Base-by-base conservation (phyloP, 2,113 vertebrate species). In the Psittacus erithacus region DNA sequence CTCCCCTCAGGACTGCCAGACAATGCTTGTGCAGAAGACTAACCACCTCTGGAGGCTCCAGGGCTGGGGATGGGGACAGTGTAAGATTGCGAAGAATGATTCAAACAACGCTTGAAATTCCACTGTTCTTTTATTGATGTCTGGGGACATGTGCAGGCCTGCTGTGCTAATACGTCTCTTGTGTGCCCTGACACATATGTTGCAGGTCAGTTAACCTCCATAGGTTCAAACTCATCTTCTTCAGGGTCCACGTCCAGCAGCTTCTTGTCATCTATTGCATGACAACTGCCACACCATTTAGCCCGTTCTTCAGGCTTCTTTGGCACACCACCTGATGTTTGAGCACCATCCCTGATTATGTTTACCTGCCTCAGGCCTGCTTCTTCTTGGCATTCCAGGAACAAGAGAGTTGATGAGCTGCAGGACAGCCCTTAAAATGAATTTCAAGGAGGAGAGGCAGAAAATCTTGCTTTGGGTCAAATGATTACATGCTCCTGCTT, bases 241-340 rank as follows among this genome's bases (percentile, higher is more conserved):
- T 39, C 10, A 44, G 44, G 4, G 29, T 46, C 33, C 12, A 17
- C 16, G 3, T 90, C 27, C 7, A 33, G 23, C 0, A 0, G 13
- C 9, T 67, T 38, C 33, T 63, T 46, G 35, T 71, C 25, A 47
- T 23, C 23, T 69, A 73, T 41, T 19, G 13, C 2, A 6, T 35
- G 67, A 38, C 25, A 55, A 9, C 31, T 0, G 0, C 5, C 33
- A 14, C 47, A 38, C 44, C n/a, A 59, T 86, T 49, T 47, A 47
- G 16, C 23, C 43, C 23, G 3, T 47, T 82, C 27, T 80, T 68
- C 47, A 64, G 60, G 55, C 17, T 94, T 69, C 47, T 52, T 46
- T 47, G 68, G 25, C 15, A 33, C 23, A 64, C 11, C 19, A 25
- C 25, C 25, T 73, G 35, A 31, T 60, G 7, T 62, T 33, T 69